Conservation (phyloP, 2,113 vertebrate genomes). For the Theristicus caerulescens region DNA sequence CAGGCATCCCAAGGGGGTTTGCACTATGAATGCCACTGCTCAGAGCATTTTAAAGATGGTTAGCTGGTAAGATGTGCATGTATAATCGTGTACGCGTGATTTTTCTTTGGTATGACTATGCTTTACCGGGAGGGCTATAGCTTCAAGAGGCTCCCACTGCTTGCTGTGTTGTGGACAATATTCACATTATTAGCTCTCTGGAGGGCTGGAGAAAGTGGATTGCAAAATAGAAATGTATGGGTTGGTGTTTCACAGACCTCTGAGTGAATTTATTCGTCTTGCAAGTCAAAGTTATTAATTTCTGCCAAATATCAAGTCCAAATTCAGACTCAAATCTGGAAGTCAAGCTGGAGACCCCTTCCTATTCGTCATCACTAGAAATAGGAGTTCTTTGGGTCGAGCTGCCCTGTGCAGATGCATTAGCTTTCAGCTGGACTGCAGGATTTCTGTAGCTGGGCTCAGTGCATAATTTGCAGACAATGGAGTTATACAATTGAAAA, state of each 20-base stretch:
- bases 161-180: not conserved
- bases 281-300: not conserved
- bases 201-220: not conserved
- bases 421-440: not conserved
- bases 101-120: not conserved
- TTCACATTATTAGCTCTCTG: not conserved
- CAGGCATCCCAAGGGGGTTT: not conserved
- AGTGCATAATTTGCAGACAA: not conserved
- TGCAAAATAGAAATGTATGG: not conserved
- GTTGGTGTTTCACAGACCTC: not conserved
- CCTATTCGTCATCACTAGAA: not conserved
- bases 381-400: not conserved
- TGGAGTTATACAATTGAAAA: not conserved
- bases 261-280: not conserved
- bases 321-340: not conserved
- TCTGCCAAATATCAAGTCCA: not conserved
- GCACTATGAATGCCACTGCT: not conserved
- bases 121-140: not conserved
- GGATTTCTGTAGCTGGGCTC: not conserved
- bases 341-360: not conserved
- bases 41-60: not conserved
- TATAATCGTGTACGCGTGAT: accelerated
- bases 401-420: not conserved
- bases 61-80: not conserved
- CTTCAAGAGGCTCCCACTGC: not conserved